Evolutionary conservation across 2,113 vertebrate species (phyloP).

Genomic region (Menidia beryllina): DNA sequence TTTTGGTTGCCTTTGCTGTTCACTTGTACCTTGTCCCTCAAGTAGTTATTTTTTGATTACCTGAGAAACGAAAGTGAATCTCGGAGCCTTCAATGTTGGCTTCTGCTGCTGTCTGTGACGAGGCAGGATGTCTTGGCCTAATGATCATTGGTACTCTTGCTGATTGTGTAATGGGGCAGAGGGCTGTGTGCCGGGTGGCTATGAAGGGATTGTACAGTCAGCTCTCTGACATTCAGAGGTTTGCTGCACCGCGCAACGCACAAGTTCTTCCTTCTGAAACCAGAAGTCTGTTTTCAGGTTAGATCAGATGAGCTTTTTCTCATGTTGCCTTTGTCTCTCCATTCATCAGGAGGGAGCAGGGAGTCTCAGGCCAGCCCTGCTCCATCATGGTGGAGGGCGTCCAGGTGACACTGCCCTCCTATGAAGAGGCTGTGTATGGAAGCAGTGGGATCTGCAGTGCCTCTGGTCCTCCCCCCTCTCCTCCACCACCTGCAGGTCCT

Average conservation of each 20-base stretch:
- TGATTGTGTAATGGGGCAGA: constrained; percentile 37
- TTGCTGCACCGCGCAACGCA: constrained; percentile 20
- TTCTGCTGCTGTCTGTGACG: constrained; percentile 24
- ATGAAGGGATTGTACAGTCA: constrained; percentile 38
- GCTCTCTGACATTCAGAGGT: constrained; percentile 16
- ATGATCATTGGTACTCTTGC: constrained; percentile 36
- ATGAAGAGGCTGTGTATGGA: constrained; percentile 98
- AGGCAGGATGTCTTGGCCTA: constrained; percentile 27
- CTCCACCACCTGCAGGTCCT: constrained; percentile 72
- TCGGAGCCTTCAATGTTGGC: background rate
- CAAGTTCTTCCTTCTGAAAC: background rate
- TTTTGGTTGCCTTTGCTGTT: background rate
- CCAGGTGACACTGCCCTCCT: constrained; percentile 94
- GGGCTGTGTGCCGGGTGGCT: constrained; percentile 31
- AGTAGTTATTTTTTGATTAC: constrained; percentile 24
- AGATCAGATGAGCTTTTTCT: no score
- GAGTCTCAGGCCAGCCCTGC: constrained; percentile 90
- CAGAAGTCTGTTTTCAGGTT: constrained; percentile 4
- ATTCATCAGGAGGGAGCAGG: constrained; percentile 90
- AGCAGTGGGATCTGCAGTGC: constrained; percentile 82
- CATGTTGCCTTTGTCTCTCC: constrained; percentile 8
- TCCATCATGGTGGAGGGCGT: constrained; percentile 98
- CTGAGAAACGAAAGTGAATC: constrained; percentile 45
- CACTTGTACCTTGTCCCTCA: constrained; percentile 29
- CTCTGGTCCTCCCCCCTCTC: constrained; percentile 56